phyloP scores from a whole-genome alignment of 1,140 invertebrate species.

The Colletes latitarsis region DNA sequence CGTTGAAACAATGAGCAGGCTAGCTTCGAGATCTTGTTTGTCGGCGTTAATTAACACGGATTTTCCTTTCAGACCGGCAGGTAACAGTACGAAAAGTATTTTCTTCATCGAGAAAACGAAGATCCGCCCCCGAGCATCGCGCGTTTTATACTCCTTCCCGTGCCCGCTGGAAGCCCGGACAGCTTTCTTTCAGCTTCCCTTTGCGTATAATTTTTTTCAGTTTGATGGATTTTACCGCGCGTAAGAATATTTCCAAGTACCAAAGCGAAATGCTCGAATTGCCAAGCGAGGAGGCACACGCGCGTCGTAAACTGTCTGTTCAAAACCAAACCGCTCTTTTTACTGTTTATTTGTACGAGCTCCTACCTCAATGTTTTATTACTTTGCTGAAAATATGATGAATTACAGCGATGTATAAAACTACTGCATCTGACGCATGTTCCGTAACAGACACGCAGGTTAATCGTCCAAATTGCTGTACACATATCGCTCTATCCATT shows the following conservation, averaged over 20 bases:
- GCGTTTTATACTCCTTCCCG: background rate
- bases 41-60: constrained; percentile 34
- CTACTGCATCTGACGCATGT: background rate
- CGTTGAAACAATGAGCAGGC: background rate
- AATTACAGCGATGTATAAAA: constrained; percentile 21
- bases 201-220: background rate
- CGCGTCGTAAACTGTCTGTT: too few species aligned
- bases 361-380: constrained; percentile 12
- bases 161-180: background rate
- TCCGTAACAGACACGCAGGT: background rate
- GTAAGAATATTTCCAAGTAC: background rate
- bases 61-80: background rate
- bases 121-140: background rate
- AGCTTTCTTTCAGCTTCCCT: background rate
- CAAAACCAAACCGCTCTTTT: too few species aligned
- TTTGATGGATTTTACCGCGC: constrained; percentile 12
- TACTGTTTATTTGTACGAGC: too few species aligned
- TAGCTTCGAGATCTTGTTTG: background rate
- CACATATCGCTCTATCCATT: background rate
- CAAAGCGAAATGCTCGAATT: too few species aligned
- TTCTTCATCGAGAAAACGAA: background rate
- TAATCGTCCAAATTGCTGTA: background rate
- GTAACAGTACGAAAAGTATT: background rate
- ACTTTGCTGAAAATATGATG: background rate
- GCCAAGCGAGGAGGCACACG: too few species aligned